Conservation (phyloP, 2,888 invertebrate genomes). For the Ochropacha duplaris region DNA sequence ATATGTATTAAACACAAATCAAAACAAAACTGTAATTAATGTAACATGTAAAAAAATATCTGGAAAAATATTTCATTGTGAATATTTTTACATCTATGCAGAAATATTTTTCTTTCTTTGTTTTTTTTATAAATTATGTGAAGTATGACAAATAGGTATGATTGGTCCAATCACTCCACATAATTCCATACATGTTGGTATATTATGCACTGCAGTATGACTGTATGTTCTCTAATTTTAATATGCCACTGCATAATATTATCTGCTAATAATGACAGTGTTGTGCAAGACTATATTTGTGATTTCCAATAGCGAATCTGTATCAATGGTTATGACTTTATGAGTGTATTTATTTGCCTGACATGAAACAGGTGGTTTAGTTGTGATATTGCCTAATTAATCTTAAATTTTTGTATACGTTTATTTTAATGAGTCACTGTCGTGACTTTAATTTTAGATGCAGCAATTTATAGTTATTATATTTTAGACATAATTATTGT, state of each 20-base stretch:
- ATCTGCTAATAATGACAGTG: constrained; percentile 6
- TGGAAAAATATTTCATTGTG: constrained; percentile 9
- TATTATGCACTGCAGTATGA: constrained; percentile 5
- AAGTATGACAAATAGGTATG: background rate
- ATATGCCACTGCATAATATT: constrained; percentile 1
- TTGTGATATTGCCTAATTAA: constrained; percentile 81
- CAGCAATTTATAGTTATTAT: constrained; percentile 60
- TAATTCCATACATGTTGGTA: background rate
- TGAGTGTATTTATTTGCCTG: constrained; percentile 67
- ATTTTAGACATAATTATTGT: constrained; percentile 49
- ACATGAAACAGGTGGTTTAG: constrained; percentile 63
- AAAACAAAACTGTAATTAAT: background rate
- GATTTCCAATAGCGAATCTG: constrained; percentile 10
- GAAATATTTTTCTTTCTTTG: constrained; percentile 5
- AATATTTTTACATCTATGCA: constrained; percentile 19
- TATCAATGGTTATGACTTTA: constrained; percentile 3
- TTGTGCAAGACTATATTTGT: constrained; percentile 24
- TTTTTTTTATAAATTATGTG: background rate
- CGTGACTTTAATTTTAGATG: constrained; percentile 75
- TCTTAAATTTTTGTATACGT: constrained; percentile 80
- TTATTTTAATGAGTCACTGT: constrained; percentile 70
- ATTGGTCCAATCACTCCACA: background rate
- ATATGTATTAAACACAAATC: background rate
- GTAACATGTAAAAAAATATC: background rate
- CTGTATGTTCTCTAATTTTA: background rate